phyloP scores from a whole-genome alignment of 2,888 invertebrate species.

The Apamea crenata region DNA sequence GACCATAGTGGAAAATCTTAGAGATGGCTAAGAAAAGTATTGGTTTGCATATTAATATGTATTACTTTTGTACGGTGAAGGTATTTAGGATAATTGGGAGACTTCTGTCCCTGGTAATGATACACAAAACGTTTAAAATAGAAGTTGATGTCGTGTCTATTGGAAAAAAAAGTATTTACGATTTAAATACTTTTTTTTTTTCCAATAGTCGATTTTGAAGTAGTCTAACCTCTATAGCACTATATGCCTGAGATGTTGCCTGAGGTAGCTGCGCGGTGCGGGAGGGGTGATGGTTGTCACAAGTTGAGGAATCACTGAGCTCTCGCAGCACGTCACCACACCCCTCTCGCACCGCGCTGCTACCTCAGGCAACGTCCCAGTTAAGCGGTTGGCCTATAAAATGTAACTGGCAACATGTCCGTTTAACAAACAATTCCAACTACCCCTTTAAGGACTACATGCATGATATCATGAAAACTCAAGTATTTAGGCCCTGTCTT shows the following conservation, averaged over 20 bases:
- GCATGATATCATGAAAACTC: background rate
- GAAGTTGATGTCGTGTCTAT: background rate
- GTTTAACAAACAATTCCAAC: background rate
- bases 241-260: too few relatives aligned
- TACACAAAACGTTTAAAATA: background rate
- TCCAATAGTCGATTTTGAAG: background rate
- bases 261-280: too few relatives aligned
- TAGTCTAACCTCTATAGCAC: background rate
- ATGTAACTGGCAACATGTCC: background rate
- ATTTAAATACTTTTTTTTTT: background rate
- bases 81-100: background rate
- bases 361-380: too few relatives aligned
- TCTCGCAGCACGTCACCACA: too few relatives aligned
- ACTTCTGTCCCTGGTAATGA: too few relatives aligned
- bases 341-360: too few relatives aligned
- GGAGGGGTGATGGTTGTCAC: too few relatives aligned
- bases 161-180: too few relatives aligned
- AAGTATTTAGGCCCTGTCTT: too few relatives aligned
- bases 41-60: background rate
- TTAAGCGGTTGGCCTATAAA: background rate
- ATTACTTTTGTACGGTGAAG: background rate
- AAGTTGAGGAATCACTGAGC: too few relatives aligned
- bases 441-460: too few relatives aligned
- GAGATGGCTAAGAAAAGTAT: background rate
- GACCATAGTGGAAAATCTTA: slow-evolving; percentile 7